These are phyloP conservation scores for Malurus melanocephalus DNA, from an alignment of 2,113 vertebrate species.

Conservation along the genomic window DNA sequence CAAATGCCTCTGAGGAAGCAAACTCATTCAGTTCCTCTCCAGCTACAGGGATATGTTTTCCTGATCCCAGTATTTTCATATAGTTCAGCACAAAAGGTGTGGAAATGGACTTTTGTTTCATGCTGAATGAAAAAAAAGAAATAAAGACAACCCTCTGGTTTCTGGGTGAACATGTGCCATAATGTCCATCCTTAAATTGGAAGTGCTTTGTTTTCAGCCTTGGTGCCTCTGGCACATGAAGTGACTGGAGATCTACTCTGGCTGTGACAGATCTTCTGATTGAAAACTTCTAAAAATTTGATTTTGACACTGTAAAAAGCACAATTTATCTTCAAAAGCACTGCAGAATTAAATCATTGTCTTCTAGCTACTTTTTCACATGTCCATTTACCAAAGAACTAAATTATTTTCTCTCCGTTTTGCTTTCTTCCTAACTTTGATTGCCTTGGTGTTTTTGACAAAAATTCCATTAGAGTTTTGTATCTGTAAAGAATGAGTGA, in stretches of 20 bases:
- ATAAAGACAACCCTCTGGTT: neutral
- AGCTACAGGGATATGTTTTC: neutral
- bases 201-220: neutral
- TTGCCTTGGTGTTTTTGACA: neutral
- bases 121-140: neutral
- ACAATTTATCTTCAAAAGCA: neutral
- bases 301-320: neutral
- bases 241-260: neutral
- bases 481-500: neutral
- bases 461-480: neutral
- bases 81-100: neutral
- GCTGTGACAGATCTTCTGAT: neutral
- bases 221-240: neutral
- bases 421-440: neutral
- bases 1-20: neutral
- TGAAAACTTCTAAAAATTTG: neutral
- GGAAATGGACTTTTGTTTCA: neutral
- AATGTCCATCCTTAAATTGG: neutral
- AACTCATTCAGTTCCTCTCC: neutral
- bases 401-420: neutral
- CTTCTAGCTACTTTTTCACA: neutral
- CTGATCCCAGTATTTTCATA: neutral
- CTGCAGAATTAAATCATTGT: neutral
- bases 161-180: neutral
- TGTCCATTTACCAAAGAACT: neutral